Base-by-base conservation (phyloP, 2,113 vertebrate species). In the Cricetomys ansorgei region DNA sequence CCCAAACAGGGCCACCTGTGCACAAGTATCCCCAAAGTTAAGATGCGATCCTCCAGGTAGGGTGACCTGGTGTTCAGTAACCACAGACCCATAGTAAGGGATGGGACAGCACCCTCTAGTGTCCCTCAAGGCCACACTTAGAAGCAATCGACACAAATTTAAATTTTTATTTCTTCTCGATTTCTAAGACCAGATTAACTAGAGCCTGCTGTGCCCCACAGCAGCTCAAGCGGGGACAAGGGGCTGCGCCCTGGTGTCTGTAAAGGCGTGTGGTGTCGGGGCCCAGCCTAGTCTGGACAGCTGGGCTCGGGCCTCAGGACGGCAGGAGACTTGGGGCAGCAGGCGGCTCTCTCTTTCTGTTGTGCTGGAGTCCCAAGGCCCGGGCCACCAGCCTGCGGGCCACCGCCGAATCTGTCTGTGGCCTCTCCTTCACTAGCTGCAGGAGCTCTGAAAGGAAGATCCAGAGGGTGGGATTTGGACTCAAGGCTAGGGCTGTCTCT, bases 331-430 rank as follows among this genome's bases (percentile, higher is more conserved):
- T 75, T 37, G 75, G 45, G 1, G 65, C 9, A 0, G 76, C 76
- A 10, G 94, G 85, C 77, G 69, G 69, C 31, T 97, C 97, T n/a
- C 59, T 98, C 88, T 83, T 90, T 62, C 67, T 98, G 64, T 98
- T 98, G 57, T 98, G 98, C 80, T 97, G 99, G 95, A 99, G 96
- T 0, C 99, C 99, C 97, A 99, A 96, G 0, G 99, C 99, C 95
- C 98, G 98, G 96, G 98, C 99, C 98, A 99, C 99, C 98, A 99
- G 98, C 96, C 99, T 98, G 94, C 98, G 98, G 2, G 99, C 99
- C 88, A 99, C 99, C 0, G 97, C 99, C 0, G 99, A 89, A 95
- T 99, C 99, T 0, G 99, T 99, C 97, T 98, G 99, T 0, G 99
- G 99, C 48, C 99, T 98, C 45, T 99, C 99, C 80, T 99, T 99